Conservation (phyloP, 2,797 vertebrate species). For the Scomberomorus guttatus region DNA sequence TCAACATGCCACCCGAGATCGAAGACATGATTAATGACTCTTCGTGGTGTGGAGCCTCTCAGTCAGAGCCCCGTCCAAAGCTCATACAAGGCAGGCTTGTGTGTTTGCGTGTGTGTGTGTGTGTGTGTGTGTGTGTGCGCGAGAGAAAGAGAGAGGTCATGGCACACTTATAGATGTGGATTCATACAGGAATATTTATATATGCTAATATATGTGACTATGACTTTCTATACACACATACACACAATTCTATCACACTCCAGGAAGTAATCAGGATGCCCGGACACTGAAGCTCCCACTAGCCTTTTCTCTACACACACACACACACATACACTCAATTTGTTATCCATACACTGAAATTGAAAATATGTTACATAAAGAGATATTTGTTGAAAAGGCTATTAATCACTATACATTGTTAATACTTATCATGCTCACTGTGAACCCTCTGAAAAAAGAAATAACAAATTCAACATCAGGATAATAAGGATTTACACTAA, state of each 20-base stretch:
- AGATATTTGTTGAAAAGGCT: conserved; percentile 23
- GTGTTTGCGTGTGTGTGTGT: conserved; percentile 34
- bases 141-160: conserved; percentile 49
- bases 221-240: conserved; percentile 2
- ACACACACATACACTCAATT: conserved; percentile 7
- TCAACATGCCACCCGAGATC: conserved; percentile 70
- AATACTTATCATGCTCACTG: conserved; percentile 31
- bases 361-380: conserved; percentile 12
- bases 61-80: conserved; percentile 72
- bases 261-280: conserved; percentile 34
- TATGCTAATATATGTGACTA: conserved; percentile 41
- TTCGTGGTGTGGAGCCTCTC: conserved; percentile 72
- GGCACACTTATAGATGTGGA: conserved; percentile 35
- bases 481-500: conserved; percentile 50
- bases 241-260: neutral
- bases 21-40: conserved; percentile 85
- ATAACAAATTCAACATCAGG: conserved; percentile 37
- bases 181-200: conserved; percentile 51
- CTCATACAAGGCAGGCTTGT: conserved; percentile 55
- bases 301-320: neutral
- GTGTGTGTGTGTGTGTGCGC: conserved; percentile 18
- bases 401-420: conserved; percentile 25
- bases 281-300: conserved; percentile 8
- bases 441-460: conserved; percentile 27
- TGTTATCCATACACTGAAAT: conserved; percentile 26